Evolutionary conservation across 2,888 invertebrate genomes (phyloP).

Genomic region (Agrotis puta): DNA sequence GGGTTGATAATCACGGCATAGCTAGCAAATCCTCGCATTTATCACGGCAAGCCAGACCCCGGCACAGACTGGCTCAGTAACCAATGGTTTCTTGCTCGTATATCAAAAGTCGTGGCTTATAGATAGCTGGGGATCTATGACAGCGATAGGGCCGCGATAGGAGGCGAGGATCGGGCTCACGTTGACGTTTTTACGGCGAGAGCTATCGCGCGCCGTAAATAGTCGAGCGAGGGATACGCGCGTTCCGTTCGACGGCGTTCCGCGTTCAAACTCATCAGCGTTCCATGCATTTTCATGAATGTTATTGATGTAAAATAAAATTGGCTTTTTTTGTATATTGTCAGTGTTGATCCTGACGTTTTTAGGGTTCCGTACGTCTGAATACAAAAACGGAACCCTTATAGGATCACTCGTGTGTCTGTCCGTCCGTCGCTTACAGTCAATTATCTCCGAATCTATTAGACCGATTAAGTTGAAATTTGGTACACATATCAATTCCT

Average conservation of each 20-base stretch:
- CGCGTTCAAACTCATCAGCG: conserved; percentile 64
- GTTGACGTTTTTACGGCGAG: conserved; percentile 86
- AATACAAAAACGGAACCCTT: too few relatives aligned
- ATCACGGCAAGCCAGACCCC: conserved; percentile 52
- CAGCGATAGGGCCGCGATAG: conserved; percentile 75
- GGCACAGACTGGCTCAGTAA: conserved; percentile 47
- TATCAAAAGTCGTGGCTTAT: conserved; percentile 70
- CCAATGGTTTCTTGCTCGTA: conserved; percentile 68
- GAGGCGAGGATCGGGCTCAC: conserved; percentile 73
- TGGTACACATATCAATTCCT: too few relatives aligned
- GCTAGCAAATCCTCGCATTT: conserved; percentile 55
- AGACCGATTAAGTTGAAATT: too few relatives aligned
- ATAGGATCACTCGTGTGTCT: too few relatives aligned
- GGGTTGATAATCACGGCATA: conserved; percentile 29
- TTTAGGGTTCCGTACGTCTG: too few relatives aligned
- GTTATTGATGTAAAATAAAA: conserved; percentile 60
- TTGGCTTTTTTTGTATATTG: conserved; percentile 52
- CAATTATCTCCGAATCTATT: too few relatives aligned
- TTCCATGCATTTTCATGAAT: conserved; percentile 72
- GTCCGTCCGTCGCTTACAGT: too few relatives aligned
- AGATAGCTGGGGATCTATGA: conserved; percentile 70
- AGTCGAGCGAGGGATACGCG: conserved; percentile 67
- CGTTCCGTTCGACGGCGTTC: conserved; percentile 68
- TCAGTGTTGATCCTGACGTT: conserved; percentile 22
- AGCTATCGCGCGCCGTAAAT: conserved; percentile 84